These are phyloP conservation scores for Cephus cinctus DNA, from an alignment of 1,140 invertebrate genomes.

Conservation along the genomic window DNA sequence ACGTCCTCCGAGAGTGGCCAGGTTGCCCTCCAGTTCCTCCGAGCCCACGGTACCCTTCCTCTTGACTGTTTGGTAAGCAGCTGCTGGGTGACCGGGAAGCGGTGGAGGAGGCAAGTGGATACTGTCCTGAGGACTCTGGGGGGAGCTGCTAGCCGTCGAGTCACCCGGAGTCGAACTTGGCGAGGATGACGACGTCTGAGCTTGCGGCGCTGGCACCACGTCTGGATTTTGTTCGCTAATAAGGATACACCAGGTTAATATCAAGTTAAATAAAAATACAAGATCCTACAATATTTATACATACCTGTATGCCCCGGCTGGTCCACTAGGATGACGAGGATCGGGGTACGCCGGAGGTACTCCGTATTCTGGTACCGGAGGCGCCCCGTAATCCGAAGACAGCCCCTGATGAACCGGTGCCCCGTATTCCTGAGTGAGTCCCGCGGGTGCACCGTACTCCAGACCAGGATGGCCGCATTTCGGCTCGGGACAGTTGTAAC, in stretches of 20 bases:
- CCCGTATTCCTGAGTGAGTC: slow-evolving; percentile 66
- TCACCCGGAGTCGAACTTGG: slow-evolving; percentile 64
- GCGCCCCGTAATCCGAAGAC: slow-evolving; percentile 68
- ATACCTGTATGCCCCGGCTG: slow-evolving; percentile 70
- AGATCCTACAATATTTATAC: slow-evolving; percentile 6
- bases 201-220: slow-evolving; percentile 74
- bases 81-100: slow-evolving; percentile 69
- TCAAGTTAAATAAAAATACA: slow-evolving; percentile 1
- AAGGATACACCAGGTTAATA: slow-evolving; percentile 2
- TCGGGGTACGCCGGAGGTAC: slow-evolving; percentile 78
- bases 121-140: slow-evolving; percentile 65
- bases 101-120: slow-evolving; percentile 79
- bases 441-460: slow-evolving; percentile 70
- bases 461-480: slow-evolving; percentile 74
- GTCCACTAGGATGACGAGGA: slow-evolving; percentile 78
- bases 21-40: slow-evolving; percentile 73
- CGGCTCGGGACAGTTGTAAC: slow-evolving; percentile 89
- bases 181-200: slow-evolving; percentile 65
- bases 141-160: slow-evolving; percentile 62
- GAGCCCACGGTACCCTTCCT: slow-evolving; percentile 70
- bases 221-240: slow-evolving; percentile 75
- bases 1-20: slow-evolving; percentile 77
- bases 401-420: slow-evolving; percentile 60
- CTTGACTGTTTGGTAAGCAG: slow-evolving; percentile 77
- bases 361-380: slow-evolving; percentile 67